These are phyloP conservation scores for Arrhamphus sclerolepis DNA, from an alignment of 2,797 vertebrate genomes.

Conservation along the genomic window DNA sequence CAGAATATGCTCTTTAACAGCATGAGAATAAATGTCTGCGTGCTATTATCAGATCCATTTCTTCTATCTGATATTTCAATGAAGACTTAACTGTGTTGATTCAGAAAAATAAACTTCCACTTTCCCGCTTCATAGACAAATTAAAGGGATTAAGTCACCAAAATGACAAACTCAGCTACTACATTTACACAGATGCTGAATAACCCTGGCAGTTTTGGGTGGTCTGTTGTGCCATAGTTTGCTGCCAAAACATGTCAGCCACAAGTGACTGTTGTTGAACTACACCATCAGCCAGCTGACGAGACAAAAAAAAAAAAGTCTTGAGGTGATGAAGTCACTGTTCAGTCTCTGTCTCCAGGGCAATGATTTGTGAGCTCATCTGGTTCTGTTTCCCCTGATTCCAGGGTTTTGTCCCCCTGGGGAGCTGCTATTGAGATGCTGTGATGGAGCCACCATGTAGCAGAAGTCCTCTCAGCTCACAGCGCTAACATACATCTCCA, in stretches of 20 bases:
- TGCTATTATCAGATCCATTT: slow-evolving; percentile 34
- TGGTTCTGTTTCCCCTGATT: slow-evolving; percentile 76
- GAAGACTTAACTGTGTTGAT: slow-evolving; percentile 9
- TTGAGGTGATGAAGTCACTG: slow-evolving; percentile 80
- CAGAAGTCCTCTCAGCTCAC: slow-evolving; percentile 68
- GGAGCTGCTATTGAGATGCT: slow-evolving; percentile 77
- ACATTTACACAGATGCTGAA: slow-evolving; percentile 44
- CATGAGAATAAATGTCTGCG: slow-evolving; percentile 19
- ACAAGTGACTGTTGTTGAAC: slow-evolving; percentile 55
- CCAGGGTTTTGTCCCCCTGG: slow-evolving; percentile 72
- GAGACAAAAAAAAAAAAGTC: slow-evolving; percentile 56
- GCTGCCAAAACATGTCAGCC: slow-evolving; percentile 73
- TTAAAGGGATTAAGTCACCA: slow-evolving; percentile 40
- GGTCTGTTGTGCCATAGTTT: slow-evolving; percentile 54
- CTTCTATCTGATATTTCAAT: not conserved
- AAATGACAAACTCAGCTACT: slow-evolving; percentile 36
- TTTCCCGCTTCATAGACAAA: slow-evolving; percentile 23
- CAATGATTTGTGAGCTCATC: slow-evolving; percentile 83
- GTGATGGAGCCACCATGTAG: slow-evolving; percentile 70
- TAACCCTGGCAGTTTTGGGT: slow-evolving; percentile 46
- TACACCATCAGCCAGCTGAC: slow-evolving; percentile 69
- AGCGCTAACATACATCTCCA: slow-evolving; percentile 74
- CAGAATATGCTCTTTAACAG: slow-evolving; percentile 52
- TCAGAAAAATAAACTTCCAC: slow-evolving; percentile 24
- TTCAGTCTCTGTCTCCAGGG: slow-evolving; percentile 68